These are phyloP conservation scores for Penaeus monodon DNA, from an alignment of 2,888 invertebrate species.

Conservation along the genomic window DNA sequence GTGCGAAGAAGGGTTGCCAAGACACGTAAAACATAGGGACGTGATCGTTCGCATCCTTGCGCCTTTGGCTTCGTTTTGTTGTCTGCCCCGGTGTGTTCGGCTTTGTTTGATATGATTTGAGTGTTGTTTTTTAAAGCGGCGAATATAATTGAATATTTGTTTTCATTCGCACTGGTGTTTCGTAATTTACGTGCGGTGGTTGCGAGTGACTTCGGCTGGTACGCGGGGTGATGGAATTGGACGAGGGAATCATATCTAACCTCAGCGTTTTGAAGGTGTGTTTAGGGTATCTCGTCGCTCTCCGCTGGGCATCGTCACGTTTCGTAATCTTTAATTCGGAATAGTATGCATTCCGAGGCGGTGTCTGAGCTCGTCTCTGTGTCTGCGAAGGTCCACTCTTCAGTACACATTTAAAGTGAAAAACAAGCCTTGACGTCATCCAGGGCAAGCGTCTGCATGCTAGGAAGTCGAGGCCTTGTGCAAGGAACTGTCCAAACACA, in stretches of 20 bases:
- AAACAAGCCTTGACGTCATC: background rate
- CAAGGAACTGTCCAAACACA: slow-evolving; percentile 2
- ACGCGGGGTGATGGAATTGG: background rate
- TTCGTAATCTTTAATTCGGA: background rate
- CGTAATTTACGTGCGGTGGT: too few relatives aligned
- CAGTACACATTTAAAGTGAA: too few relatives aligned
- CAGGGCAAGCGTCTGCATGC: background rate
- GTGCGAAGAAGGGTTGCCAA: background rate
- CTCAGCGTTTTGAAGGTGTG: slow-evolving; percentile 18
- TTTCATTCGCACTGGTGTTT: too few relatives aligned
- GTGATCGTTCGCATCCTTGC: background rate
- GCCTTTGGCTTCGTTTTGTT: background rate
- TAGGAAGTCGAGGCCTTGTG: background rate
- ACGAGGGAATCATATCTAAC: slow-evolving; percentile 8
- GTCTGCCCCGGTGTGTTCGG: too few relatives aligned
- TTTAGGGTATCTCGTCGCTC: background rate
- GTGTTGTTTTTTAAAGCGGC: too few relatives aligned
- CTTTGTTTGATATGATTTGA: too few relatives aligned
- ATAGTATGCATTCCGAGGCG: too few relatives aligned
- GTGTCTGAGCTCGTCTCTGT: too few relatives aligned
- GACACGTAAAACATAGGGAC: slow-evolving; percentile 15
- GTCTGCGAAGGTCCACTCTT: too few relatives aligned
- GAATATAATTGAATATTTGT: too few relatives aligned
- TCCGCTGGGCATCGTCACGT: slow-evolving; percentile 1
- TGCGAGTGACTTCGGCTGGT: too few relatives aligned